Base-by-base conservation (phyloP, 2,113 vertebrate genomes). In the Paralichthys olivaceus region DNA sequence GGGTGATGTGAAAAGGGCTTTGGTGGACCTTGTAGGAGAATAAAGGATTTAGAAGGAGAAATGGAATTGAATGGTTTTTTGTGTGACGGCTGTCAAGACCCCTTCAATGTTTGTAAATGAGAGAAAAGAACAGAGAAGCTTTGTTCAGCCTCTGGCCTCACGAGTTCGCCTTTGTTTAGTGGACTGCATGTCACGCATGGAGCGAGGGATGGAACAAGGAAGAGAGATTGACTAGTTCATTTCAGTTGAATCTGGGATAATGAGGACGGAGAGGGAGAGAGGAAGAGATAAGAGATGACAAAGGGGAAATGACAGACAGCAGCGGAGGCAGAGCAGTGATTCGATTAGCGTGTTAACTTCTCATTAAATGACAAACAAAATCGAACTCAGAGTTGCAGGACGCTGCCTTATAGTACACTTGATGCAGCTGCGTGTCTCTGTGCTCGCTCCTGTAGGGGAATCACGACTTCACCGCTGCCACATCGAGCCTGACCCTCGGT, bases 251-350 rank as follows among this genome's bases (percentile, higher is more conserved):
- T 83, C 67, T 26, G 28, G 65, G 75, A 87, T 87, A 86, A 92
- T 87, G 81, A 84, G 76, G 68, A 62, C 53, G 43, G 76, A 72
- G 76, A 81, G 75, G 28, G 22, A 63, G 56, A 58, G 64, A 34
- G 56, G 58, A 34, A 62, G 85, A 84, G 89, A 90, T 83, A 89
- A 90, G 66, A 73, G 22, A 83, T 23, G 80, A 81, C 79, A 82
- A 80, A 84, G 81, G 66, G 79, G 85, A 85, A 77, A 84, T 83
- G 89, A 89, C 79, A 90, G 89, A 88, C 66, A 81, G 77, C 77
- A 57, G 78, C 66, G 23, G 69, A 84, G 84, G 66, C 68, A 68
- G 83, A 9, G 68, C 62, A 58, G 56, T 71, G 88, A 89, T 83
- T 84, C 37, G 60, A 88, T 80, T 88, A 85, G 43, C 80, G 51